Percentiles rank a stretch among this genome's conserved stretches.
Evolutionary conservation across 2,797 vertebrate species (phyloP).

Genomic region (Schizopygopsis pylzovi): DNA sequence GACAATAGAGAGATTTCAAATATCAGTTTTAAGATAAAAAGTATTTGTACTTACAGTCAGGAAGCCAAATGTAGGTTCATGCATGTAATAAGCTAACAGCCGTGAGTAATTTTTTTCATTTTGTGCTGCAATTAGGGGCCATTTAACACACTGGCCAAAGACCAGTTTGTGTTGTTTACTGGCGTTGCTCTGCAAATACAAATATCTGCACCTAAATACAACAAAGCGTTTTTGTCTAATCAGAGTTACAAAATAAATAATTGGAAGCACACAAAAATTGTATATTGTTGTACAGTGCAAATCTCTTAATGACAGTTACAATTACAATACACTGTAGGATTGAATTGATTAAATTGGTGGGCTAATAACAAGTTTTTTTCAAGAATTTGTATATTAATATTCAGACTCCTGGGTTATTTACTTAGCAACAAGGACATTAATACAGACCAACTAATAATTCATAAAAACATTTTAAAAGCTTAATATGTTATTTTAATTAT

Average conservation of each 20-base stretch:
- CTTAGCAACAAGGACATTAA: slow-evolving; percentile 1
- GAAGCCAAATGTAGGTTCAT: slow-evolving; percentile 64
- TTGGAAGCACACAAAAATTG: neutral
- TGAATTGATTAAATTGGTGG: neutral
- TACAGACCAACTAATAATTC: slow-evolving; percentile 49
- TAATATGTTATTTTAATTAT: slow-evolving; percentile 73
- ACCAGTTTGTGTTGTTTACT: slow-evolving; percentile 35
- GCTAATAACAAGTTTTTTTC: neutral
- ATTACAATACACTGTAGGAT: neutral
- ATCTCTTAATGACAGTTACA: neutral
- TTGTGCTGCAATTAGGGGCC: slow-evolving; percentile 62
- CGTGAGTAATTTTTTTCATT: slow-evolving; percentile 66
- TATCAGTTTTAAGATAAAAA: slow-evolving; percentile 55
- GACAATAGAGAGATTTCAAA: neutral
- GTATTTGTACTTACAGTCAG: slow-evolving; percentile 67
- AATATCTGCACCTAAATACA: slow-evolving; percentile 36
- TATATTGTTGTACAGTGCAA: neutral
- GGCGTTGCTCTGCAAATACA: slow-evolving; percentile 27
- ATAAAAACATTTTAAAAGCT: slow-evolving; percentile 59
- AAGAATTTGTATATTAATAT: neutral
- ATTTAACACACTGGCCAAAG: slow-evolving; percentile 40
- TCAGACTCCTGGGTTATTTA: slow-evolving; percentile 5
- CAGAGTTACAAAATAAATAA: neutral
- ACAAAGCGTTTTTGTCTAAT: slow-evolving; percentile 6
- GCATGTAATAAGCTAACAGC: slow-evolving; percentile 63